Percentiles rank a stretch among this genome's conserved stretches.
Evolutionary conservation across 2,113 vertebrate genomes (phyloP).

Genomic region (Amphiprion ocellaris): DNA sequence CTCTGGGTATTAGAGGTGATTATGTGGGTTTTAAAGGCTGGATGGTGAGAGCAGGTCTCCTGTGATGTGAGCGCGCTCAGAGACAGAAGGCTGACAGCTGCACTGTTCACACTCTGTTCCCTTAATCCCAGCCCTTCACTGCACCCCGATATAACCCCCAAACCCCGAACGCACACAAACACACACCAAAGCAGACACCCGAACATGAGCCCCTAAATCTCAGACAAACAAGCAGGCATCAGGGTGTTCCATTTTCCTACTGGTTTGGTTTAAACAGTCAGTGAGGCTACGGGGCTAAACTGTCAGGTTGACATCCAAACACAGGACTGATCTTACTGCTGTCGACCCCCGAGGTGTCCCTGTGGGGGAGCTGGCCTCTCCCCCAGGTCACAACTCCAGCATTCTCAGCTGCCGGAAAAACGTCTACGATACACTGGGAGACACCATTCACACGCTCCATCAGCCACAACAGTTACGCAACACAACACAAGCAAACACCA

Average conservation of each 20-base stretch:
- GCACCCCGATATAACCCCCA: conserved; percentile 38
- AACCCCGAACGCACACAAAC: conserved; percentile 28
- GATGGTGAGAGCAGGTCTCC: conserved; percentile 41
- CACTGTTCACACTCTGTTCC: conserved; percentile 59
- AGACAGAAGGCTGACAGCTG: conserved; percentile 73
- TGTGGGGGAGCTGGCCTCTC: conserved; percentile 19
- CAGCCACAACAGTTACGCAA: conserved; percentile 61
- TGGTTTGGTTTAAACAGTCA: background rate
- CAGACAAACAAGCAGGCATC: background rate
- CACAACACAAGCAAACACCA: conserved; percentile 51
- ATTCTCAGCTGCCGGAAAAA: conserved; percentile 75
- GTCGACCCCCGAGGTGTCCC: conserved; percentile 25
- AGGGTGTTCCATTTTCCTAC: background rate
- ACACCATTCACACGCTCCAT: conserved; percentile 73
- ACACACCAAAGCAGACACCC: conserved; percentile 18
- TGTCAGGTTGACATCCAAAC: conserved; percentile 23
- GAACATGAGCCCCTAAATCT: conserved; percentile 33
- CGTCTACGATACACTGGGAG: conserved; percentile 46
- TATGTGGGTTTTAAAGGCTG: conserved; percentile 60
- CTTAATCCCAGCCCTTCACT: conserved; percentile 57
- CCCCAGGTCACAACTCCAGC: conserved; percentile 45
- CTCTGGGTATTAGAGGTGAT: conserved; percentile 67
- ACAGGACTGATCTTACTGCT: background rate
- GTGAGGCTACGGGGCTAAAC: background rate
- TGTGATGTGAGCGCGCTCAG: conserved; percentile 54